Percentiles rank a stretch among this genome's conserved stretches.
These are phyloP conservation scores for Coleophora deauratella DNA, from an alignment of 2,888 invertebrate species.

Conservation along the genomic window DNA sequence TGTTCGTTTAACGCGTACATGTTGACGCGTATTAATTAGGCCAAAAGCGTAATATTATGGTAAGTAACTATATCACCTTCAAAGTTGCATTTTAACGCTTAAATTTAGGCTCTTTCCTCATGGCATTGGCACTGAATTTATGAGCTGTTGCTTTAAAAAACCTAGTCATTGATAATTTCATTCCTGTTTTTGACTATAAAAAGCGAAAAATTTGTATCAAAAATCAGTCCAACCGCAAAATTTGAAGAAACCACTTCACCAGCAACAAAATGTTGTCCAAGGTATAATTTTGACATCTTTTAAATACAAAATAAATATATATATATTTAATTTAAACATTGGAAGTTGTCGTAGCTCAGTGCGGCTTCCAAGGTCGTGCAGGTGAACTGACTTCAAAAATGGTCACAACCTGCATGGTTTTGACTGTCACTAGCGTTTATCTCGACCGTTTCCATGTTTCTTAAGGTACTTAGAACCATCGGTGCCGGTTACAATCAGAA, in stretches of 20 bases:
- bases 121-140: constrained; percentile 30
- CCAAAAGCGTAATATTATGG: too few species aligned
- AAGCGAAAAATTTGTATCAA: constrained; percentile 31
- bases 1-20: too few species aligned
- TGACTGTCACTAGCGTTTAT: too few species aligned
- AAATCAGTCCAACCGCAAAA: constrained; percentile 33
- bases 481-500: too few species aligned
- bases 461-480: too few species aligned
- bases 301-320: not conserved
- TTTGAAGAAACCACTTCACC: constrained; percentile 12
- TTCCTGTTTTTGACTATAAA: constrained; percentile 43
- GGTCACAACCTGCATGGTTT: too few species aligned
- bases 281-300: constrained; percentile 24
- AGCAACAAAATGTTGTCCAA: constrained; percentile 27
- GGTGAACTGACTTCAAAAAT: too few species aligned
- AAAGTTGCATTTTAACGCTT: constrained; percentile 18
- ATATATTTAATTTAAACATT: too few species aligned
- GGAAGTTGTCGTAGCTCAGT: too few species aligned
- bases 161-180: constrained; percentile 39
- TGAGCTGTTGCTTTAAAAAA: constrained; percentile 18
- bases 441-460: too few species aligned
- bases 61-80: constrained; percentile 13
- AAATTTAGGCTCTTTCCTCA: constrained; percentile 28
- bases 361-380: too few species aligned
- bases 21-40: too few species aligned